Percentiles rank a stretch among this genome's conserved stretches.
Evolutionary conservation across 1,140 invertebrate species (phyloP).

Genomic region (Amphibalanus amphitrite): DNA sequence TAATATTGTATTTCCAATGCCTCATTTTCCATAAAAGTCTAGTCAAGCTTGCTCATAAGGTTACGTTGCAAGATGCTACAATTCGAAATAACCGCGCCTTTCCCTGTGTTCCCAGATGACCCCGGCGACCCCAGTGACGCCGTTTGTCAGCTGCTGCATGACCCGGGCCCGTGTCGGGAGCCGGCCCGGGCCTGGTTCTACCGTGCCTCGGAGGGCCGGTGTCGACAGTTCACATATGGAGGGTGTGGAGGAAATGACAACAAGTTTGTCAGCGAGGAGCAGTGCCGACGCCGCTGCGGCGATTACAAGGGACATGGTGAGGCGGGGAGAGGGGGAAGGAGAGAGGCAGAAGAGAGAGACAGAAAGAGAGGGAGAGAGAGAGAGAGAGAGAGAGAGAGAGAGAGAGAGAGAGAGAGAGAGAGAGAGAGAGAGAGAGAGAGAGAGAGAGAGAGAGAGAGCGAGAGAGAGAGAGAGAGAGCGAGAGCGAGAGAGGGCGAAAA

Average conservation of each 20-base stretch:
- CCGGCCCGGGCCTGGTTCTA: conserved; percentile 47
- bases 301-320: conserved; percentile 30
- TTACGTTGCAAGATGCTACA: too few relatives aligned
- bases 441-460: too few relatives aligned
- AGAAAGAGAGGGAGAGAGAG: conserved; percentile 23
- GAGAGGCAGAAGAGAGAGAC: background rate
- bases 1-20: too few relatives aligned
- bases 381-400: too few relatives aligned
- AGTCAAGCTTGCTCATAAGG: too few relatives aligned
- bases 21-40: too few relatives aligned
- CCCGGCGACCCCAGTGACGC: conserved; percentile 6
- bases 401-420: too few relatives aligned
- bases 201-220: conserved; percentile 34
- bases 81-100: too few relatives aligned
- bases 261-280: conserved; percentile 51
- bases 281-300: conserved; percentile 67
- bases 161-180: conserved; percentile 49
- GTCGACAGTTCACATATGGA: conserved; percentile 54
- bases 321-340: background rate
- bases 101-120: too few relatives aligned
- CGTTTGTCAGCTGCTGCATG: conserved; percentile 39
- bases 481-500: too few relatives aligned
- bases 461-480: too few relatives aligned
- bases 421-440: too few relatives aligned
- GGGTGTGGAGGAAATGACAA: conserved; percentile 63